Percentiles rank a stretch among this genome's conserved stretches.
Evolutionary conservation across 1,140 invertebrate genomes (phyloP).

Genomic region (Pygmarrhopalites habei): DNA sequence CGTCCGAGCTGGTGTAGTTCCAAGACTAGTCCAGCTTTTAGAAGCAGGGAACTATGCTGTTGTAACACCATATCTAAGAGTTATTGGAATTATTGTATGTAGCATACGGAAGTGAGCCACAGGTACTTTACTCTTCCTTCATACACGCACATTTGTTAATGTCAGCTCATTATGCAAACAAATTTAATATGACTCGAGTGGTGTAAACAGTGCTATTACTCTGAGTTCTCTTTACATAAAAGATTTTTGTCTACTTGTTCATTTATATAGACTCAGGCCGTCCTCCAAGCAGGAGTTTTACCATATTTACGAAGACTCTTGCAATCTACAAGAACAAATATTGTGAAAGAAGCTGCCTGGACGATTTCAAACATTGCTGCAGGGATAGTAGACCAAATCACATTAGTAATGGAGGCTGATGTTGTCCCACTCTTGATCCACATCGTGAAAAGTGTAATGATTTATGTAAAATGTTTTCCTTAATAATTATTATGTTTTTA

Average conservation of each 20-base stretch:
- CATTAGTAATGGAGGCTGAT: constrained; percentile 62
- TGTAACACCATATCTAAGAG: constrained; percentile 80
- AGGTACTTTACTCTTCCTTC: too few relatives aligned
- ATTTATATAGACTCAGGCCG: constrained; percentile 69
- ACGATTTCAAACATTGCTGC: constrained; percentile 74
- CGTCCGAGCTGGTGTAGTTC: constrained; percentile 54
- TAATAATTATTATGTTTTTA: not conserved
- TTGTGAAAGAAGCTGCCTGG: constrained; percentile 81
- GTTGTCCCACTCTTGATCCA: constrained; percentile 61
- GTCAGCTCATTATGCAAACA: too few relatives aligned
- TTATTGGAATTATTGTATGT: constrained; percentile 80
- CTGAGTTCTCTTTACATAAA: too few relatives aligned
- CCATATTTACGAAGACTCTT: constrained; percentile 63
- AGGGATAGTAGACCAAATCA: constrained; percentile 66
- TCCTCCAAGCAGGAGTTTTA: constrained; percentile 72
- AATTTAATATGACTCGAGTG: too few relatives aligned
- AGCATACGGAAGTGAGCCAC: constrained; percentile 68
- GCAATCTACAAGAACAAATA: constrained; percentile 62
- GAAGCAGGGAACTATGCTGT: constrained; percentile 62
- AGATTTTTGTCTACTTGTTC: too few relatives aligned
- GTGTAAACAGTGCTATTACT: too few relatives aligned
- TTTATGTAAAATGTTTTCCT: too few relatives aligned
- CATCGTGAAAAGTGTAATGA: too few relatives aligned
- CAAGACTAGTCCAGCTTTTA: constrained; percentile 67
- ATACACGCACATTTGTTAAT: too few relatives aligned